Conservation (phyloP, 2,797 vertebrate species). For the Enteromius paludinosus region DNA sequence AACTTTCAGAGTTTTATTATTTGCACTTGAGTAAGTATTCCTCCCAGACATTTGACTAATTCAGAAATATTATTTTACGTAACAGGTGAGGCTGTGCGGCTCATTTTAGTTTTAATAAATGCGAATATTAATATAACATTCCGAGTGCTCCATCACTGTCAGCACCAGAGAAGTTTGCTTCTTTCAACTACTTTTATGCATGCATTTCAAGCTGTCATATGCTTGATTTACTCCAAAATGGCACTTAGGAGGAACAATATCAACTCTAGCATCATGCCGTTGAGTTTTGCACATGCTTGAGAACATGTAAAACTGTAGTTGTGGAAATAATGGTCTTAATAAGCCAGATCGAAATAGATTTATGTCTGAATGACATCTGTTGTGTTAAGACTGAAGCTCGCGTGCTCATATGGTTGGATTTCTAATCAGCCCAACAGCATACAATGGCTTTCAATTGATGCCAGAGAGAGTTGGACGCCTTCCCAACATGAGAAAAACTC, state of each 20-base stretch:
- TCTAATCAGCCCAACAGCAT: constrained; percentile 57
- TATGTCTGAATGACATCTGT: constrained; percentile 60
- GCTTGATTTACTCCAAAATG: not conserved
- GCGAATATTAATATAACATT: constrained; percentile 48
- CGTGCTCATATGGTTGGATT: constrained; percentile 57
- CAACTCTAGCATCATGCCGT: not conserved
- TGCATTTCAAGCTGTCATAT: not conserved
- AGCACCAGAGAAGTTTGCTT: not conserved
- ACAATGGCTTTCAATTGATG: constrained; percentile 67
- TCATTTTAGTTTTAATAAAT: constrained; percentile 45
- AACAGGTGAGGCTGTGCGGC: constrained; percentile 17
- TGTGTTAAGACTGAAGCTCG: constrained; percentile 61
- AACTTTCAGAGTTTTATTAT: constrained; percentile 46
- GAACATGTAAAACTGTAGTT: constrained; percentile 29
- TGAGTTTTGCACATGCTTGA: constrained; percentile 1
- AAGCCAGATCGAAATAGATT: constrained; percentile 58
- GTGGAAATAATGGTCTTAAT: constrained; percentile 53
- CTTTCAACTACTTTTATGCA: not conserved
- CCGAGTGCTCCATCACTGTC: constrained; percentile 21
- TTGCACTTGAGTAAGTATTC: constrained; percentile 41
- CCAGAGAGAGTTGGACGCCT: constrained; percentile 79
- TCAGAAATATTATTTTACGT: constrained; percentile 44
- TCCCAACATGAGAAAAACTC: constrained; percentile 70
- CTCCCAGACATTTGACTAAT: constrained; percentile 35
- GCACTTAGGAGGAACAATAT: not conserved